These are phyloP conservation scores for Oopsacas minuta DNA, from an alignment of 37 sponge, comb jelly and placozoan genomes.

Conservation along the genomic window DNA sequence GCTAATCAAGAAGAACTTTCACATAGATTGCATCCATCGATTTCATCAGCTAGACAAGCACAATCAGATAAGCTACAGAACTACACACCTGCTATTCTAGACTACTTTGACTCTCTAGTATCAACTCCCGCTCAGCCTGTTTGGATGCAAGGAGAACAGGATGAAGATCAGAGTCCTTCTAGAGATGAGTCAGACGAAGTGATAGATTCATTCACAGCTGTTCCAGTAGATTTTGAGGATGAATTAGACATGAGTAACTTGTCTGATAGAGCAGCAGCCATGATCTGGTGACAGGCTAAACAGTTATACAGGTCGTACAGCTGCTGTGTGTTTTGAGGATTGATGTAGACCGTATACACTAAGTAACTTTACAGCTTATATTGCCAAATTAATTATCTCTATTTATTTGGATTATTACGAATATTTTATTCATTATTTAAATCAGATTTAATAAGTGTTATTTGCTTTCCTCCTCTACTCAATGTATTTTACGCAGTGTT, in stretches of 20 bases:
- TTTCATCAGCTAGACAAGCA: background rate
- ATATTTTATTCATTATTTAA: no score
- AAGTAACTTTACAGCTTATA: no score
- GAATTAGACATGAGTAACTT: slow-evolving; percentile 2
- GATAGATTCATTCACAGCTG: background rate
- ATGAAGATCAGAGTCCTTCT: background rate
- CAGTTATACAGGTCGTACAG: no score
- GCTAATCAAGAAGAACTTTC: slow-evolving; percentile 7
- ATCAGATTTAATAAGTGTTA: no score
- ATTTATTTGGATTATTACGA: no score
- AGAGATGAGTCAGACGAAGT: background rate
- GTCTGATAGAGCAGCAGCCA: background rate
- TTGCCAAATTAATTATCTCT: no score
- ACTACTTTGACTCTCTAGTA: background rate
- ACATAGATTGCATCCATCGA: background rate
- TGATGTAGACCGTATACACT: no score
- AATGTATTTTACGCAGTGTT: no score
- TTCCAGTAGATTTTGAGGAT: background rate
- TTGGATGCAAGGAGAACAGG: background rate
- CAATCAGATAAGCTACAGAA: slow-evolving; percentile 8
- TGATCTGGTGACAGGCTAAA: slow-evolving; percentile 11
- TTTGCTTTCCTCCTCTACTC: no score
- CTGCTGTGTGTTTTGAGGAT: no score
- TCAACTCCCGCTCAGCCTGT: background rate
- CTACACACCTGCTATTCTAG: slow-evolving; percentile 7